A percentile compares a stretch with the other conserved stretches of the same genome.
phyloP scores from a whole-genome alignment of 92 coral and sea anemone species.

The Micromussa lordhowensis region DNA sequence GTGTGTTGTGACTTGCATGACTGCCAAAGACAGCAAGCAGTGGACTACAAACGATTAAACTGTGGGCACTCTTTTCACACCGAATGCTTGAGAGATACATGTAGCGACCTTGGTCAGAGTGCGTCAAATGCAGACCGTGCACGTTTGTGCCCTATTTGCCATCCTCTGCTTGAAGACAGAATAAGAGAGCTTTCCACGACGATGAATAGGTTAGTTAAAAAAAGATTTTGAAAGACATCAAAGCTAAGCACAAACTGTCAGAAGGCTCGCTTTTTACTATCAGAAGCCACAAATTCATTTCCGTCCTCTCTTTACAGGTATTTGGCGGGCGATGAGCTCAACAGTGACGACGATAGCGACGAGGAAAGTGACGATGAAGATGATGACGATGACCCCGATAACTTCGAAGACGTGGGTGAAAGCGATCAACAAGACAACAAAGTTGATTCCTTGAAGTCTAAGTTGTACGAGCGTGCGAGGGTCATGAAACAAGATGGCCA shows the following conservation, averaged over 20 bases:
- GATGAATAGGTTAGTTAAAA: conserved; percentile 41
- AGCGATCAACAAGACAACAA: conserved; percentile 20
- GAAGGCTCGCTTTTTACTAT: too few relatives aligned
- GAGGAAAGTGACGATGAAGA: conserved; percentile 29
- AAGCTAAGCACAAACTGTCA: too few relatives aligned
- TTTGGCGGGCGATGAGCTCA: conserved; percentile 36
- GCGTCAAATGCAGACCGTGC: not conserved
- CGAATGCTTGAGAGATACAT: not conserved
- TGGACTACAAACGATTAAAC: conserved; percentile 13
- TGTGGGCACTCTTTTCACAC: conserved; percentile 43
- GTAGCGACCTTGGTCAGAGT: not conserved
- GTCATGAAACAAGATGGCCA: not conserved
- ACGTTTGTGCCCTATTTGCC: conserved; percentile 34
- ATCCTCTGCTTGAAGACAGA: conserved; percentile 11
- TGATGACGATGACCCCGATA: conserved; percentile 31
- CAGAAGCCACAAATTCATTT: not conserved
- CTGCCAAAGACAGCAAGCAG: conserved; percentile 22
- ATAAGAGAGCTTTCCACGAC: conserved; percentile 36
- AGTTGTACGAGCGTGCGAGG: conserved; percentile 1
- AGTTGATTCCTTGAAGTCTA: not conserved
- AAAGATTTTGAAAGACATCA: too few relatives aligned
- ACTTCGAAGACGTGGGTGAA: conserved; percentile 4
- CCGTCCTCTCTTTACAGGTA: conserved; percentile 20
- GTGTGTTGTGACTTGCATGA: conserved; percentile 6
- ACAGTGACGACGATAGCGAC: conserved; percentile 31